Conservation (phyloP, 2,113 vertebrate species). For the Tetrax tetrax region DNA sequence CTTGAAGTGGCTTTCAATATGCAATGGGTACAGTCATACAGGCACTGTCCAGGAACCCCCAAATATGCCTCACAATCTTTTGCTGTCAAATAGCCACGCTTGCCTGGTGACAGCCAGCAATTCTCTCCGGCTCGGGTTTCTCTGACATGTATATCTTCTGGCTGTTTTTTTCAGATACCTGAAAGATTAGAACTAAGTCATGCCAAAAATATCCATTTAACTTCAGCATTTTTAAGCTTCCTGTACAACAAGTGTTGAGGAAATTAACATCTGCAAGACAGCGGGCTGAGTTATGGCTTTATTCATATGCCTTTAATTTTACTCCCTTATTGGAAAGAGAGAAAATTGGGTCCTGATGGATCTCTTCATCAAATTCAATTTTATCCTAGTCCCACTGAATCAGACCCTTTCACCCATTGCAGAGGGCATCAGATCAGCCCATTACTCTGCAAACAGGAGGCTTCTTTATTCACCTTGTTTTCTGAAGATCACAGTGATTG, state of each 20-base stretch:
- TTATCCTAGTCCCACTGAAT: not conserved
- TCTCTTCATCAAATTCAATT: not conserved
- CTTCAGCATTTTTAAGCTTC: not conserved
- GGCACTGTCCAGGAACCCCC: not conserved
- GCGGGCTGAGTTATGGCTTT: not conserved
- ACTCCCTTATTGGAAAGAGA: not conserved
- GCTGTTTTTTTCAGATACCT: not conserved
- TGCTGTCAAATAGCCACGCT: not conserved
- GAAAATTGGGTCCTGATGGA: not conserved
- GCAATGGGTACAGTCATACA: not conserved
- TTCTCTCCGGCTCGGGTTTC: not conserved
- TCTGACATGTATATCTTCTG: not conserved
- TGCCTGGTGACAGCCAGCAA: not conserved
- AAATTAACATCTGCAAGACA: not conserved
- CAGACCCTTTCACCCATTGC: not conserved
- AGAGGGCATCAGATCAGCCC: not conserved
- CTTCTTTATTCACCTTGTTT: not conserved
- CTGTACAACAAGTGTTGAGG: not conserved
- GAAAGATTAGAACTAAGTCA: not conserved
- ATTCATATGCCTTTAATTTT: not conserved
- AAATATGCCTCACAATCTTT: not conserved
- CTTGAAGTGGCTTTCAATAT: not conserved
- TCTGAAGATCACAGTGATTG: not conserved
- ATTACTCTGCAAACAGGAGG: not conserved
- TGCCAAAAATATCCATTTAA: not conserved